Base-by-base conservation (phyloP, 2,113 vertebrate species). In the Fregetta grallaria region DNA sequence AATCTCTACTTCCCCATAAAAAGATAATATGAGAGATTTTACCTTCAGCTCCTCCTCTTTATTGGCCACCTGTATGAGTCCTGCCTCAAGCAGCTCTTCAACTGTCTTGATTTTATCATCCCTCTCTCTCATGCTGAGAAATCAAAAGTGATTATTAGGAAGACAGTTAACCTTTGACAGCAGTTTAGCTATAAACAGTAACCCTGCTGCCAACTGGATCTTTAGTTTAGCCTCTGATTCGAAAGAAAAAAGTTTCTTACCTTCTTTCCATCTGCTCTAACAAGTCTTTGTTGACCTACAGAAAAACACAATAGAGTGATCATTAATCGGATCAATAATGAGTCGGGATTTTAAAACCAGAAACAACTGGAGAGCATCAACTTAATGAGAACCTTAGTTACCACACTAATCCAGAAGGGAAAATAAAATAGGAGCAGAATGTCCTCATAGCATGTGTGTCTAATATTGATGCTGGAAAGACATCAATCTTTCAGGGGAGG, bases 41-140 rank as follows among this genome's bases (percentile, higher is more conserved):
- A 99, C 99, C 98, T 98, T 99, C 56, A 99, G 97, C 65, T 99
- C 98, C n/a, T 99, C 99, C 80, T 99, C 99, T 94, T 99, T 99
- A 94, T 99, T 99, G 87, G 99, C 99, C 98, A 99, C 98, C 96
- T 99, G 98, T 91, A 99, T 99, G 78, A 99, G 98, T 75, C 99
- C 99, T 86, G 99, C 97, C 96, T 99, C 99, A 87, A 99, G 98
- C 82, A 99, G 98, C 86, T 97, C 98, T 97, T 99, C 99, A 45
- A 99, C 98, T 0, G 99, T 99, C 98, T 98, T 99, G 92, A 99
- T 98, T 97, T 99, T 99, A 77, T 99, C 99, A 79, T 99, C 99
- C 66, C 98, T 99, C 94, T 99, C 99, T 92, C 98, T 98, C 95
- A 99, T 98, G 81, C 98, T 98, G 81, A 95, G 95, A 97, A 96